phyloP scores from a whole-genome alignment of 2,113 vertebrate genomes.

The Chrysemys picta region DNA sequence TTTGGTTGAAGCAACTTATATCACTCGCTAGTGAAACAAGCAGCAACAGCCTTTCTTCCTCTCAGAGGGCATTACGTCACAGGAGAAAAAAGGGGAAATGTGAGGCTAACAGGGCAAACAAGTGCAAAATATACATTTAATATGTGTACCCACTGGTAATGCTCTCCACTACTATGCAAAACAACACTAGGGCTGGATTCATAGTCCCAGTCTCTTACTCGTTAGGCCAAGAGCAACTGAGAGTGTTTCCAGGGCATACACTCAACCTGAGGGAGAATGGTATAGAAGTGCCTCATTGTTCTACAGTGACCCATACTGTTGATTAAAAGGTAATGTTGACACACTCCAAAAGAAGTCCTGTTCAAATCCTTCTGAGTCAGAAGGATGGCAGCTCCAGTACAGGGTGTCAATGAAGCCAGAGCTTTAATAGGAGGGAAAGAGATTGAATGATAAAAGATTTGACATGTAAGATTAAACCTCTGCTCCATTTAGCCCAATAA shows the following conservation, averaged over 20 bases:
- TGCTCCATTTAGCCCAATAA: background rate
- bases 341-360: background rate
- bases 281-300: background rate
- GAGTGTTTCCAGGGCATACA: rapidly evolving
- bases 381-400: background rate
- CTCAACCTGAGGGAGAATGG: background rate
- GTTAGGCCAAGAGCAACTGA: background rate
- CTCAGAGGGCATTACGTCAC: background rate
- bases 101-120: background rate
- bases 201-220: background rate
- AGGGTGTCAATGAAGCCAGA: background rate
- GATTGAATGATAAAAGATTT: background rate
- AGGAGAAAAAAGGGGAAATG: background rate
- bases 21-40: background rate
- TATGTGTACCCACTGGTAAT: background rate
- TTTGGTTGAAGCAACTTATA: background rate
- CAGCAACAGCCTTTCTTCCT: background rate
- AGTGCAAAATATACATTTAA: rapidly evolving
- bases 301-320: background rate
- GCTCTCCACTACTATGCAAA: background rate
- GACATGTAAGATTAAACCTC: background rate
- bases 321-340: background rate
- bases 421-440: background rate
- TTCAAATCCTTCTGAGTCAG: conserved; percentile 18
- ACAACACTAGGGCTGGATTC: background rate